A percentile compares a stretch with the other conserved stretches of the same genome.
phyloP scores from a whole-genome alignment of 1,140 invertebrate species.

The Pachypeltis micranthus region DNA sequence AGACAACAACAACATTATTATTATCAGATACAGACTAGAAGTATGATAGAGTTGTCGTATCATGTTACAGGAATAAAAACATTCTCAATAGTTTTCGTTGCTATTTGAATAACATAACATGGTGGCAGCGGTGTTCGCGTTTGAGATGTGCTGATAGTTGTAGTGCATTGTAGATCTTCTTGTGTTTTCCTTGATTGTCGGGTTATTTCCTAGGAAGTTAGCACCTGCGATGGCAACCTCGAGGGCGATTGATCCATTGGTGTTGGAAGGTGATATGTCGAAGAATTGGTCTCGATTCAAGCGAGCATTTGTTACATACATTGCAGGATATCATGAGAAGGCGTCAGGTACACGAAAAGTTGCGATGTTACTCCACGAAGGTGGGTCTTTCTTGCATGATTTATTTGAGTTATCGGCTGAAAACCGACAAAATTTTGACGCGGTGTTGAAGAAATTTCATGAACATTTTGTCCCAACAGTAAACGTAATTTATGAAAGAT shows the following conservation, averaged over 20 bases:
- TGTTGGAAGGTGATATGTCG: slow-evolving; percentile 2
- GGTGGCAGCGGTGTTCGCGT: too few species aligned
- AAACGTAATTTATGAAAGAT: neutral
- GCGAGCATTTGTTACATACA: neutral
- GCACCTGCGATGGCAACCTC: neutral
- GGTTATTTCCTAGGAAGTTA: too few species aligned
- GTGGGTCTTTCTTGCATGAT: neutral
- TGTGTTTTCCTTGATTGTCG: too few species aligned
- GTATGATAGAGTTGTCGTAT: too few species aligned
- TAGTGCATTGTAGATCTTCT: too few species aligned
- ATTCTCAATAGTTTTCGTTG: too few species aligned
- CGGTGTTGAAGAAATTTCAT: neutral
- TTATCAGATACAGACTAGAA: too few species aligned
- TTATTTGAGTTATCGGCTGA: slow-evolving; percentile 1
- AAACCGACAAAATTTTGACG: neutral
- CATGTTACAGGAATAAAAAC: too few species aligned
- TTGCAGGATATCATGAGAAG: neutral
- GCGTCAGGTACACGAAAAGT: neutral
- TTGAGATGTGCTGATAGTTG: too few species aligned
- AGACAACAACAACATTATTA: too few species aligned
- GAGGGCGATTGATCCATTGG: neutral
- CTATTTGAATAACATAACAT: too few species aligned
- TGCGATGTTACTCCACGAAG: too few species aligned
- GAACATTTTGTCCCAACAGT: neutral
- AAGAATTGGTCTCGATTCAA: neutral